These are phyloP conservation scores for Lepidurus apus DNA, from an alignment of 1,140 invertebrate species.

Conservation along the genomic window DNA sequence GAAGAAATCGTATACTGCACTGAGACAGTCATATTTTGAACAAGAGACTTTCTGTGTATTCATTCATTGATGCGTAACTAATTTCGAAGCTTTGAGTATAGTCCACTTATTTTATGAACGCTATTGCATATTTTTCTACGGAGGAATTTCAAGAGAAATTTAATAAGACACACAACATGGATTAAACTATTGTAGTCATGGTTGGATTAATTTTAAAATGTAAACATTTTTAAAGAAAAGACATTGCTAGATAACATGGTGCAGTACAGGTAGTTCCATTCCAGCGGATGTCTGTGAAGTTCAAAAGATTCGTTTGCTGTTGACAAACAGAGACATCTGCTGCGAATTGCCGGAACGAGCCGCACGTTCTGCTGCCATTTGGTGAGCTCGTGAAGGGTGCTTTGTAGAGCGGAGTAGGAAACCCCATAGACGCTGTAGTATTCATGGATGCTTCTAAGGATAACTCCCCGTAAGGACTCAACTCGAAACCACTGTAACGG, in stretches of 20 bases:
- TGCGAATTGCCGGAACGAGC: neutral
- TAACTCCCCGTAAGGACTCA: neutral
- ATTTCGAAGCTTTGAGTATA: too few species aligned
- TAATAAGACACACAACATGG: too few species aligned
- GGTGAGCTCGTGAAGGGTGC: neutral
- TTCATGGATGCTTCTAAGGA: neutral
- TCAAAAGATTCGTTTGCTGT: neutral
- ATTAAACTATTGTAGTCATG: neutral
- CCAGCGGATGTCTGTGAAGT: neutral
- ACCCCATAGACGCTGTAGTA: neutral
- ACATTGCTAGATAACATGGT: neutral
- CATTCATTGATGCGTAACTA: too few species aligned
- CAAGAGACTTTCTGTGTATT: too few species aligned
- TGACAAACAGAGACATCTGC: neutral
- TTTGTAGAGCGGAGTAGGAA: neutral
- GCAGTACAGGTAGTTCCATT: neutral
- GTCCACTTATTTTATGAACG: too few species aligned
- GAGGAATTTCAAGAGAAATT: too few species aligned
- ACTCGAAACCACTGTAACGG: neutral
- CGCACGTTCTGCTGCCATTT: neutral
- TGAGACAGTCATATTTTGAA: too few species aligned
- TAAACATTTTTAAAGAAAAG: neutral
- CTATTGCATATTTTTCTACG: too few species aligned
- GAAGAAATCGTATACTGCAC: too few species aligned
- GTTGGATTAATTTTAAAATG: neutral